These are phyloP conservation scores for Intellagama lesueurii DNA, from an alignment of 2,797 vertebrate genomes.

Conservation along the genomic window DNA sequence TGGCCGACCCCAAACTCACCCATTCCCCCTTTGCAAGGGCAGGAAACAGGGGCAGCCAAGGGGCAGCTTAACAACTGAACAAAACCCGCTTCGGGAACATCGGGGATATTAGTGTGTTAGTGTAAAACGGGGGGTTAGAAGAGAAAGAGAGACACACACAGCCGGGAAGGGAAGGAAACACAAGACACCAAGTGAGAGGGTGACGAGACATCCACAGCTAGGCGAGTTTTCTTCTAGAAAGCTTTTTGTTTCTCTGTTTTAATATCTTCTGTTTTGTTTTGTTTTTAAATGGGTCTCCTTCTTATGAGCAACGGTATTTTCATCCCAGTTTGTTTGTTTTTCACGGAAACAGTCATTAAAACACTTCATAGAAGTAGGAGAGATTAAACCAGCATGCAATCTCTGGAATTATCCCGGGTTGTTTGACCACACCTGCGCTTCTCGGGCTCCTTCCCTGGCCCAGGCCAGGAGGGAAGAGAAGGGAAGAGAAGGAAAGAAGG, in stretches of 20 bases:
- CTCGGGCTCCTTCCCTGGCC: constrained; percentile 63
- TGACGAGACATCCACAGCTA: constrained; percentile 36
- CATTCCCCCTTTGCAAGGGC: background rate
- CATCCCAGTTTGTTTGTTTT: constrained; percentile 73
- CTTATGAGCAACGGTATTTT: constrained; percentile 52
- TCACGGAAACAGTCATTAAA: constrained; percentile 81
- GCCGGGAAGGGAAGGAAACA: no score
- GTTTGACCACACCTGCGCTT: constrained; percentile 67
- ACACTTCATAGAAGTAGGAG: constrained; percentile 87
- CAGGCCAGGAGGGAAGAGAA: constrained; percentile 42
- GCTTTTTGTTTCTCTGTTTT: constrained; percentile 55
- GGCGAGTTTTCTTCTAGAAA: constrained; percentile 76
- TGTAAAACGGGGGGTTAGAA: background rate
- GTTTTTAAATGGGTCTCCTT: constrained; percentile 62
- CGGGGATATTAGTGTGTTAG: background rate
- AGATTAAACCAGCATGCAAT: constrained; percentile 63
- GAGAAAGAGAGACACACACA: background rate
- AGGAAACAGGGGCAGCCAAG: background rate
- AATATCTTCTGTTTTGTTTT: constrained; percentile 70
- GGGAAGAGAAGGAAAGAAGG: constrained; percentile 14
- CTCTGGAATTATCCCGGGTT: constrained; percentile 51
- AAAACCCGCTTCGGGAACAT: background rate
- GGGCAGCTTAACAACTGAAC: no score
- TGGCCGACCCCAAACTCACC: no score
- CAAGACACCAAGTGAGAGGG: no score